Conservation (phyloP, 2,113 vertebrate species). For the Lipotes vexillifer region DNA sequence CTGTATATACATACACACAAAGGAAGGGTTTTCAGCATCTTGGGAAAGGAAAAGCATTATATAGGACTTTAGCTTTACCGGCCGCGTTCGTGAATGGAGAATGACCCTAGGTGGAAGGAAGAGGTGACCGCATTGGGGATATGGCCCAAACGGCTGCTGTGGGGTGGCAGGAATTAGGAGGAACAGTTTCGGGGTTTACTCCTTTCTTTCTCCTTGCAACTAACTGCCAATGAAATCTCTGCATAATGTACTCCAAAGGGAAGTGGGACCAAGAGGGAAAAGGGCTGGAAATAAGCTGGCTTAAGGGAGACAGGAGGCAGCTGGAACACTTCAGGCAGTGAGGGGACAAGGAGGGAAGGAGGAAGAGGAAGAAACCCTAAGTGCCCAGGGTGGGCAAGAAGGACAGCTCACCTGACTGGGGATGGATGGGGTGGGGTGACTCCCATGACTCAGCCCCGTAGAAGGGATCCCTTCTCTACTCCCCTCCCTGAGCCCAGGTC, state of each 20-base stretch:
- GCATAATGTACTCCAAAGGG: not conserved
- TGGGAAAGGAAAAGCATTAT: not conserved
- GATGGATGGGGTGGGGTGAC: not conserved
- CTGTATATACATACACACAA: not conserved
- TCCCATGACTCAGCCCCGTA: not conserved
- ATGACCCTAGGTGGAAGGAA: not conserved
- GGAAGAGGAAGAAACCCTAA: not conserved
- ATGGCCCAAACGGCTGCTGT: not conserved
- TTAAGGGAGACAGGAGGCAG: not conserved
- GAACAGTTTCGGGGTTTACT: not conserved
- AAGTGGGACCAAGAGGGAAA: not conserved
- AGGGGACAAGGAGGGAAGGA: not conserved
- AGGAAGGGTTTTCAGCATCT: not conserved
- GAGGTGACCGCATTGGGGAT: not conserved
- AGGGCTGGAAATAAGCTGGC: not conserved
- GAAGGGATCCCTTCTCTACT: not conserved
- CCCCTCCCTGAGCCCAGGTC: not conserved
- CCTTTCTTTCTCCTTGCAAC: not conserved
- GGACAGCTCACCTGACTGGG: not conserved
- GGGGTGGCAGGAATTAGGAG: not conserved
- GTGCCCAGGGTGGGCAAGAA: not conserved
- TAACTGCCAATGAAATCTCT: not conserved
- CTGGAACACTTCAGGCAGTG: not conserved
- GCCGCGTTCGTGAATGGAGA: not conserved
- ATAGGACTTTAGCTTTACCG: not conserved